phyloP scores from a whole-genome alignment of 2,113 vertebrate genomes.

The Cyprinodon tularosa region DNA sequence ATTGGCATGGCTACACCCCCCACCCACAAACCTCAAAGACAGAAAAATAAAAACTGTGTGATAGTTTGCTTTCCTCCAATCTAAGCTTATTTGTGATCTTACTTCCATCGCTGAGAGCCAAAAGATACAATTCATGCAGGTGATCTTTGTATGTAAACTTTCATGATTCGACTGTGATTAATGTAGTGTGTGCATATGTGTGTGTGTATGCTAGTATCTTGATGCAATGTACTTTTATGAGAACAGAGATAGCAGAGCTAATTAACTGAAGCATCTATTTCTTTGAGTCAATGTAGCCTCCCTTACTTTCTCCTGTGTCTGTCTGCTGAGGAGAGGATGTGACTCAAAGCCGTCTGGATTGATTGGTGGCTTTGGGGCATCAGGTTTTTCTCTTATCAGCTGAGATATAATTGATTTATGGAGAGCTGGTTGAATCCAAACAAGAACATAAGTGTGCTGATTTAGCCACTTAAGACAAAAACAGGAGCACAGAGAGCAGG shows the following conservation, averaged over 20 bases:
- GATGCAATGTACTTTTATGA: constrained; percentile 22
- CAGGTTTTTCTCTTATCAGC: constrained; percentile 67
- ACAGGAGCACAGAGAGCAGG: constrained; percentile 43
- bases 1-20: too few species aligned
- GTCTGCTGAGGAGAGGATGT: constrained; percentile 48
- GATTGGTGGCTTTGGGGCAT: constrained; percentile 50
- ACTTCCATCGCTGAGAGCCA: background rate
- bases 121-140: background rate
- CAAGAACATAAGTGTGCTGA: constrained; percentile 55
- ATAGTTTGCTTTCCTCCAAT: too few species aligned
- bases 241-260: constrained; percentile 23
- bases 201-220: background rate
- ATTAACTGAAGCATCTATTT: constrained; percentile 40
- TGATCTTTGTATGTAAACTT: background rate
- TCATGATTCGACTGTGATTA: background rate
- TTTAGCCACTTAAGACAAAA: constrained; percentile 67
- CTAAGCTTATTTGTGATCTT: too few species aligned
- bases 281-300: constrained; percentile 21
- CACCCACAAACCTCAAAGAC: too few species aligned
- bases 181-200: background rate
- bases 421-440: constrained; percentile 64
- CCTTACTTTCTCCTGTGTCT: constrained; percentile 44
- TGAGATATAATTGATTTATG: constrained; percentile 75
- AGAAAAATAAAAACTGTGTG: too few species aligned
- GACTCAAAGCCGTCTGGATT: constrained; percentile 49